Base-by-base conservation (phyloP, 1,140 invertebrate species). In the Drosophila tristis region DNA sequence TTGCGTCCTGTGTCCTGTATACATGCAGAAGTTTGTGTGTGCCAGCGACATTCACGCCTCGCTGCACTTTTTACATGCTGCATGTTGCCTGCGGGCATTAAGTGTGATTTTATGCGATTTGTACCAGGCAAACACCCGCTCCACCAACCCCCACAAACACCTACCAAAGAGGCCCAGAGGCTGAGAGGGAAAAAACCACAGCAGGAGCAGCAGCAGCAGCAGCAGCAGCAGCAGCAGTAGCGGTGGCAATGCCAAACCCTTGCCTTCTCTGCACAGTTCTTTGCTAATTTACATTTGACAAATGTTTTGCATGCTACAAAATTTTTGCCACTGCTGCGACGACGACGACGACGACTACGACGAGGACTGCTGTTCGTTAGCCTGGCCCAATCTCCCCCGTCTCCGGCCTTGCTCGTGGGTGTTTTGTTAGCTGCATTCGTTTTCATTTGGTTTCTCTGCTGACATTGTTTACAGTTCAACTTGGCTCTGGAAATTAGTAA, bases 91-190 rank as follows among this genome's bases (percentile, higher is more conserved):
- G 82, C 82, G 82, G 82, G 82, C 82, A 86, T 86, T 86, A 86
- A 87, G 82, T 86, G 82, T 87, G 82, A 87, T 86, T 86, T 86
- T 86, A 87, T 86, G 74, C 82, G 82, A 82, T 86, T 87, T 87
- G 82, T 87, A 78, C 61, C 78, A 68, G 67, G 60, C 53, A 66
- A 61, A 66, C 72, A 58, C 51, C 74, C 29, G 61, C 50, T 55
- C 59, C 56, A 49, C 47, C 47, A 43, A 42, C 29, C 29, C 56
- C 35, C 48, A 43, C 54, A 29, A 9, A 31, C 20, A 23, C 20
- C 48, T 15, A 53, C 23, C 49, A 42, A 25, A 20, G 39, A 45
- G 59, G 43, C 58, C n/a, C n/a, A n/a, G n/a, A 63, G 73, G 68
- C 74, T 45, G 67, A 58, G 50, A 74, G 63, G 58, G 60, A 68